Base-by-base conservation (phyloP, 1,140 invertebrate genomes). In the Dolichoris vasculosae region DNA sequence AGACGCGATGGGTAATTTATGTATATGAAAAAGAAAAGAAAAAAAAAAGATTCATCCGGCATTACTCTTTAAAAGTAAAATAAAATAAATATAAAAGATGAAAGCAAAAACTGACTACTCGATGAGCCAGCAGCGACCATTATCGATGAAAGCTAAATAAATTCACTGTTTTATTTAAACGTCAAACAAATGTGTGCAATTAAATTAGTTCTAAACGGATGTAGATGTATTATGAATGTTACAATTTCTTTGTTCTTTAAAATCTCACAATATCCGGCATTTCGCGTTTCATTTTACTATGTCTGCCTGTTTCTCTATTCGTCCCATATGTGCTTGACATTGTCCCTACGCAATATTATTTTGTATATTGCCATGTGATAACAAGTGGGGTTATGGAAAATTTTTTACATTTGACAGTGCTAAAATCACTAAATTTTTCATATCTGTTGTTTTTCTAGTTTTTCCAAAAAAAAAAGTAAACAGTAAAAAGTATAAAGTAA, bases 81-180 rank as follows among this genome's bases (percentile, higher is more conserved):
- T n/a, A n/a, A n/a, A n/a, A n/a, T n/a, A n/a, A n/a, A n/a, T n/a
- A n/a, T n/a, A 75, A 64, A 76, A 17, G 48, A 55, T 23, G 46
- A 67, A 82, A 82, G 35, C 43, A 63, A 77, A 69, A 82, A 38
- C 69, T 51, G 71, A 43, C n/a, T 88, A 91, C 85, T 90, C 89
- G 91, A 93, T 93, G 92, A 92, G 91, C 90, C 90, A 93, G 91
- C 92, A 93, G 92, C 92, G 92, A 93, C 92, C 92, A 93, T 93
- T 93, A 93, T 93, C 92, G 92, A 87, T 93, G 92, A 93, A 93
- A 93, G 91, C 90, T 88, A 90, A 89, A 88, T 78, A 67, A 83
- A 73, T 79, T 63, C 81, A 40, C 40, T 85, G 73, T 76, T 81
- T 59, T 73, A 83, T 87, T 86, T 87, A 88, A 84, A 87, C 85